Conservation (phyloP, 2,888 invertebrate genomes). For the Mayetiola destructor region DNA sequence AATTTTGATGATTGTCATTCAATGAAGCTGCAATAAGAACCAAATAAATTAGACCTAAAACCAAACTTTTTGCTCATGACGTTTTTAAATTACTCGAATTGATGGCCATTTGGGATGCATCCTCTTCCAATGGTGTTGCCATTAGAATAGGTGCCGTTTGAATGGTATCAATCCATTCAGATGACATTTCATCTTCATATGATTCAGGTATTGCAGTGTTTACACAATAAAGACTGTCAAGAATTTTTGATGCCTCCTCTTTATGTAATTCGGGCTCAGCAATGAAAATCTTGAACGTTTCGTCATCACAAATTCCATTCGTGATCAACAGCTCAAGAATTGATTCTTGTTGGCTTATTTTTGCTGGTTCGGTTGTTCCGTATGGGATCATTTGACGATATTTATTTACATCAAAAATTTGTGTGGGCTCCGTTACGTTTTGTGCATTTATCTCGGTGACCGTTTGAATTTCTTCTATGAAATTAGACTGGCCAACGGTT, state of each 20-base stretch:
- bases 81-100: too few relatives aligned
- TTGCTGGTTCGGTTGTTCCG: conserved; percentile 27
- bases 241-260: conserved; percentile 28
- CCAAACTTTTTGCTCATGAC: too few relatives aligned
- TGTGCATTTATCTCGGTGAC: background rate
- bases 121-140: too few relatives aligned
- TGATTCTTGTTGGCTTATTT: conserved; percentile 29
- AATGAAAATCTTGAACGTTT: conserved; percentile 32
- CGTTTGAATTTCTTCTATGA: background rate
- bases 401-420: background rate
- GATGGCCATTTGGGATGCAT: too few relatives aligned
- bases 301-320: conserved; percentile 31
- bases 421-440: background rate
- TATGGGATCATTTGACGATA: conserved; percentile 24
- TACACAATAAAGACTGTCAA: conserved; percentile 21
- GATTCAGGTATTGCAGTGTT: background rate
- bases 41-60: too few relatives aligned
- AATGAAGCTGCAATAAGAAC: too few relatives aligned
- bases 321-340: conserved; percentile 30
- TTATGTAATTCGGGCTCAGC: conserved; percentile 31
- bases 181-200: background rate
- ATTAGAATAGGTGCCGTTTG: too few relatives aligned
- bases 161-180: background rate
- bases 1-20: background rate
- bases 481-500: background rate